These are phyloP conservation scores for Porites lutea DNA, from an alignment of 64 coral and sea anemone genomes.

Conservation along the genomic window DNA sequence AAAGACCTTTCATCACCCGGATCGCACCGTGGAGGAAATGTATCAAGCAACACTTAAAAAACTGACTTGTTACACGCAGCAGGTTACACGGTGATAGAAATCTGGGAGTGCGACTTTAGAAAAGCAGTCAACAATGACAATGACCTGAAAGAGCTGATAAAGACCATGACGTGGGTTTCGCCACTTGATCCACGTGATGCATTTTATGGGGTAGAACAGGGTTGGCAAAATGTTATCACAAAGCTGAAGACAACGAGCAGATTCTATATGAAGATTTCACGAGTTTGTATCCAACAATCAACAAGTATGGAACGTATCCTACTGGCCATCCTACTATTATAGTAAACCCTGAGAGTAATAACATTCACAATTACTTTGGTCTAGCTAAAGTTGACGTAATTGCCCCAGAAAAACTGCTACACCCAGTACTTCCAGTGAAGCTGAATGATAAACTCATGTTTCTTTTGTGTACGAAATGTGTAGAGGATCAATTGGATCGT, in stretches of 20 bases:
- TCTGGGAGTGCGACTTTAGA: constrained; percentile 52
- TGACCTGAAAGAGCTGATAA: background rate
- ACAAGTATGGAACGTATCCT: background rate
- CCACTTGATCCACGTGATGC: background rate
- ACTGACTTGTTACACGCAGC: background rate
- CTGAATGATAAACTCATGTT: background rate
- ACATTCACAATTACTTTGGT: background rate
- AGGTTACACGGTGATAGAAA: background rate
- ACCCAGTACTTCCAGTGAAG: constrained; percentile 34
- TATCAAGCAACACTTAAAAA: background rate
- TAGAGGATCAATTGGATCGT: background rate
- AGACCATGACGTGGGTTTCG: background rate
- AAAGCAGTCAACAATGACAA: background rate
- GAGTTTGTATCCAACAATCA: background rate
- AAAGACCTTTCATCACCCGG: background rate
- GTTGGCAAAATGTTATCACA: background rate
- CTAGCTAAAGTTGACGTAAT: background rate
- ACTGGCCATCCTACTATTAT: background rate
- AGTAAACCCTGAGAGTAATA: background rate
- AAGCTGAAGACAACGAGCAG: background rate
- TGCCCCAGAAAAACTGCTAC: background rate
- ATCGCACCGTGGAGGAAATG: background rate
- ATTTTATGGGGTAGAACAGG: background rate
- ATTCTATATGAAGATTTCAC: background rate
- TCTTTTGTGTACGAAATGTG: constrained; percentile 16